Evolutionary conservation across 2,797 vertebrate species (phyloP).

Genomic region (Sebastes vulpes): DNA sequence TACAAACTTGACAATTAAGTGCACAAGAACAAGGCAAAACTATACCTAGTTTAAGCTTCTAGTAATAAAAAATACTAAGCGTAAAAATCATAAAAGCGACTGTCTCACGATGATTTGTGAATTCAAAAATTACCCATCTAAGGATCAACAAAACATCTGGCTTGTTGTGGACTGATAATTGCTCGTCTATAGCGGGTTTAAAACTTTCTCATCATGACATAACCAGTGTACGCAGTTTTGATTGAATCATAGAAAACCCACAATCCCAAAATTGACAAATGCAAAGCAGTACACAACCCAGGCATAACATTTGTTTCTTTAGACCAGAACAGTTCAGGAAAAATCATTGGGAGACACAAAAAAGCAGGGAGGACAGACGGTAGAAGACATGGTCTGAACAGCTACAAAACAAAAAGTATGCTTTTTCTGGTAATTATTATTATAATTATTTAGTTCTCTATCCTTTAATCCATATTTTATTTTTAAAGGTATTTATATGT

Average conservation of each 20-base stretch:
- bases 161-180: neutral
- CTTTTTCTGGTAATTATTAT: neutral
- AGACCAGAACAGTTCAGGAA: slow-evolving; percentile 11
- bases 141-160: neutral
- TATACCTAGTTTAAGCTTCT: neutral
- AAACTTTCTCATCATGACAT: neutral
- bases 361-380: slow-evolving; percentile 29
- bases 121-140: neutral
- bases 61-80: neutral
- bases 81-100: neutral
- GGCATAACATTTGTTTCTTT: neutral
- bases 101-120: neutral
- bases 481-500: neutral
- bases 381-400: slow-evolving; percentile 45
- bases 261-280: slow-evolving; percentile 7
- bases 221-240: neutral
- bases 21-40: neutral
- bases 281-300: slow-evolving; percentile 32
- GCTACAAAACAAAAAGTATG: neutral
- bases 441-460: neutral
- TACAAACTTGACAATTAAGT: neutral
- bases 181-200: neutral
- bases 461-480: too few species aligned
- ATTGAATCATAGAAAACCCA: neutral
- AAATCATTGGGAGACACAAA: slow-evolving; percentile 23